phyloP scores from a whole-genome alignment of 2,797 vertebrate species.

The Pangasius krempfi region DNA sequence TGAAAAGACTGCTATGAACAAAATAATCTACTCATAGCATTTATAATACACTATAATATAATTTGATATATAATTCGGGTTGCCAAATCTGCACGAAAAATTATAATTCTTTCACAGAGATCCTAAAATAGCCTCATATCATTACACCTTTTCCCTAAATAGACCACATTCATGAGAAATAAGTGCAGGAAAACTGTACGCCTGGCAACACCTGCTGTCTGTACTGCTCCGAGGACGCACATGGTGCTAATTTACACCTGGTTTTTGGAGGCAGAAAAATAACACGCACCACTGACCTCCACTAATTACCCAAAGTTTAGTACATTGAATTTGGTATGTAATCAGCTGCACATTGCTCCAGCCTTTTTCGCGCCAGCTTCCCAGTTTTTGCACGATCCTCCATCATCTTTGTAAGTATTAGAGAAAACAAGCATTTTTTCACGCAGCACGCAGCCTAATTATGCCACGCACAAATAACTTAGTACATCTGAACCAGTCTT shows the following conservation, averaged over 20 bases:
- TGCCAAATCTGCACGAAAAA: background rate
- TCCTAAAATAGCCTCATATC: background rate
- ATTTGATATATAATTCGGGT: background rate
- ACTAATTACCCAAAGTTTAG: conserved; percentile 10
- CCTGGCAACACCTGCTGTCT: background rate
- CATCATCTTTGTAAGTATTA: background rate
- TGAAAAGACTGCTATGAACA: background rate
- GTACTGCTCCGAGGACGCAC: background rate
- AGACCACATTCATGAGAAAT: background rate
- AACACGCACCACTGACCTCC: background rate
- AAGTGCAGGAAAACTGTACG: background rate
- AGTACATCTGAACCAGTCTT: background rate
- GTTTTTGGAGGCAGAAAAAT: background rate
- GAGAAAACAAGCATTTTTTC: background rate
- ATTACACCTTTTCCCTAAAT: background rate
- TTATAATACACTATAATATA: background rate
- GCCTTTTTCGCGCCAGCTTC: background rate
- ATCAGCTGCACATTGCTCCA: background rate
- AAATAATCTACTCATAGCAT: background rate
- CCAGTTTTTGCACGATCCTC: background rate
- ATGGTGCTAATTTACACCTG: background rate
- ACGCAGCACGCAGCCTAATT: background rate
- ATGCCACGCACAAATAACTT: background rate
- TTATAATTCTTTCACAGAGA: background rate
- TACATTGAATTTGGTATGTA: background rate